phyloP scores from a whole-genome alignment of 2,113 vertebrate genomes.

The Boleophthalmus pectinirostris region DNA sequence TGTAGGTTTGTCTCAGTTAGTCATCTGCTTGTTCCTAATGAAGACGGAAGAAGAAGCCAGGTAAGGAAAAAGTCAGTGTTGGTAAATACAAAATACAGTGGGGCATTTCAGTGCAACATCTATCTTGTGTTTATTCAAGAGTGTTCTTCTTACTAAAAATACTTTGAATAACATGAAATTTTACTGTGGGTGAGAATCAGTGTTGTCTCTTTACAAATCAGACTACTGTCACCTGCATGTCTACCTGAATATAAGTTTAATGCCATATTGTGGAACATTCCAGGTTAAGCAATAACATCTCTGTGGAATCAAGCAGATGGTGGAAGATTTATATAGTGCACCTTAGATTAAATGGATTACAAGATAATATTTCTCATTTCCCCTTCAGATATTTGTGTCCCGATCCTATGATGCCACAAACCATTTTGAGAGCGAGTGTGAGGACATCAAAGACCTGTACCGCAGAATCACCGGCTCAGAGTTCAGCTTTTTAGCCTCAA shows the following conservation, averaged over 20 bases:
- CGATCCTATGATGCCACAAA: conserved; percentile 89
- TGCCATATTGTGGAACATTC: no score
- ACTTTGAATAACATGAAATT: no score
- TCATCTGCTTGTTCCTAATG: conserved; percentile 83
- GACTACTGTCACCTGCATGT: no score
- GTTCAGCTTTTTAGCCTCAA: conserved; percentile 85
- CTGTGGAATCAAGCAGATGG: no score
- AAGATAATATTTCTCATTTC: conserved; percentile 1
- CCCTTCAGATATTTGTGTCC: conserved; percentile 89
- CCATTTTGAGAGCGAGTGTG: conserved; percentile 89
- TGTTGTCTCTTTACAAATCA: no score
- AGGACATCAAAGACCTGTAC: conserved; percentile 94
- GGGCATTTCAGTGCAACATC: no score
- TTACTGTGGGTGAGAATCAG: no score
- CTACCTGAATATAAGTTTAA: no score
- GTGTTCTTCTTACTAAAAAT: no score
- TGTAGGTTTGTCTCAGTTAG: conserved; percentile 87
- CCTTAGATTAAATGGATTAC: not conserved
- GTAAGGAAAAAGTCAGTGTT: conserved; percentile 59
- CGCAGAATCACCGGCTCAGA: conserved; percentile 89
- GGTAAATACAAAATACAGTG: not conserved
- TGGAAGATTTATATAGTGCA: no score
- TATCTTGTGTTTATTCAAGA: no score
- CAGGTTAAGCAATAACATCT: no score
- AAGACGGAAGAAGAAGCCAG: conserved; percentile 89